Base-by-base conservation (phyloP, 2,888 invertebrate genomes). In the Argynnis bischoffii region DNA sequence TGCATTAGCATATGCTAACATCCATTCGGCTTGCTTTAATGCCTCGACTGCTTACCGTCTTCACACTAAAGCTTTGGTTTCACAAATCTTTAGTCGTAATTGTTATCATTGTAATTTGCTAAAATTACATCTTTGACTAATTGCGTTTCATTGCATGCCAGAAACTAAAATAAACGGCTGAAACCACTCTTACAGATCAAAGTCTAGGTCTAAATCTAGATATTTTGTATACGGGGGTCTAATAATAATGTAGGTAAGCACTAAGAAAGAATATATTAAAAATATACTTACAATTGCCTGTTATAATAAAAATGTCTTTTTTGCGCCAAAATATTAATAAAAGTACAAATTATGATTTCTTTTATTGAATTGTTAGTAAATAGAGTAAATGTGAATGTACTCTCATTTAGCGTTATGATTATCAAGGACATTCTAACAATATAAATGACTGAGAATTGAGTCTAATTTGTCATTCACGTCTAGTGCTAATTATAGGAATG, bases 1-100 rank as follows among this genome's bases (percentile, higher is more conserved):
- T 64, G 56, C 61, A 72, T 72, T 72, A 66, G 64, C 72, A 72
- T 72, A 72, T 64, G 69, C 71, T 69, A 72, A 72, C 69, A 66
- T 55, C 60, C 63, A 64, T 67, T 66, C 60, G 56, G 56, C 51
- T 66, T 61, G 66, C 61, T 18, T 51, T 65, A 64, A 64, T 69
- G 63, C 66, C 50, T 69, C 46, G 51, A 46, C 55, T 55, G 56
- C 51, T 60, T 63, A 48, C 51, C 59, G 55, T 68, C 54, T 69
- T 63, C 59, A 63, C 46, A n/a, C 57, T 53, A 50, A 31, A 57
- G 18, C 48, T 48, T 59, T 50, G 18, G 31, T 61, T 51, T 51
- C 18, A 16, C 51, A 35, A 18, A 60, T 35, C n/a, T 21, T 21
- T 63, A 48, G 15, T 47, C 14, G 26, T 67, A 65, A 67, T 65